Percentiles rank a stretch among this genome's conserved stretches.
Conservation (phyloP, 1,140 invertebrate species). For the Drosophila malerkotliana region DNA sequence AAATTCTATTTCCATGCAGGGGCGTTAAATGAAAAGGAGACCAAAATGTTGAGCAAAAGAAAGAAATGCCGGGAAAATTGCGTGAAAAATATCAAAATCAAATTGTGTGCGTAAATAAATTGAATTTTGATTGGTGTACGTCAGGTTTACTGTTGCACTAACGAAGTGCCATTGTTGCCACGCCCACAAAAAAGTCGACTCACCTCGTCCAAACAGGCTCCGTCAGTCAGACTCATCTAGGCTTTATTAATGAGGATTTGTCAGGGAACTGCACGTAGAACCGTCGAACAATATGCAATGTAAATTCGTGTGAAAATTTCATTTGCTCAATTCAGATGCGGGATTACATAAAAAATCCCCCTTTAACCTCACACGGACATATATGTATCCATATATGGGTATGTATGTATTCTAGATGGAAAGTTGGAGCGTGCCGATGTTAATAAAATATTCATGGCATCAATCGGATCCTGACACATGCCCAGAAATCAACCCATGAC, state of each 20-base stretch:
- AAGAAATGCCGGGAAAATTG: conserved; percentile 26
- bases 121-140: conserved; percentile 68
- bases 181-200: conserved; percentile 5
- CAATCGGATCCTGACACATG: conserved; percentile 50
- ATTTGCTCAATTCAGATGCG: conserved; percentile 65
- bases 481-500: conserved; percentile 36
- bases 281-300: conserved; percentile 61
- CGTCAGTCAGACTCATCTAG: conserved; percentile 42
- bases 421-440: conserved; percentile 52
- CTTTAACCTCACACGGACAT: neutral
- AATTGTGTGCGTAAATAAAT: conserved; percentile 66
- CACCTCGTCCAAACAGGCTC: neutral
- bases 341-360: conserved; percentile 53
- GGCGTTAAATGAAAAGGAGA: neutral
- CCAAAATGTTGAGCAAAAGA: conserved; percentile 5
- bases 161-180: conserved; percentile 72
- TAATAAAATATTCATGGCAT: conserved; percentile 71
- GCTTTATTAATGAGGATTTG: conserved; percentile 72
- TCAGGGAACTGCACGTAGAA: conserved; percentile 54
- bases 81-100: conserved; percentile 56
- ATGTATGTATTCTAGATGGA: conserved; percentile 21
- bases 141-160: conserved; percentile 58
- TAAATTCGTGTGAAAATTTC: conserved; percentile 66
- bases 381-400: neutral
- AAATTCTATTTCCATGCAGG: conserved; percentile 31